These are phyloP conservation scores for Mohoua ochrocephala DNA, from an alignment of 2,113 vertebrate genomes.

Conservation along the genomic window DNA sequence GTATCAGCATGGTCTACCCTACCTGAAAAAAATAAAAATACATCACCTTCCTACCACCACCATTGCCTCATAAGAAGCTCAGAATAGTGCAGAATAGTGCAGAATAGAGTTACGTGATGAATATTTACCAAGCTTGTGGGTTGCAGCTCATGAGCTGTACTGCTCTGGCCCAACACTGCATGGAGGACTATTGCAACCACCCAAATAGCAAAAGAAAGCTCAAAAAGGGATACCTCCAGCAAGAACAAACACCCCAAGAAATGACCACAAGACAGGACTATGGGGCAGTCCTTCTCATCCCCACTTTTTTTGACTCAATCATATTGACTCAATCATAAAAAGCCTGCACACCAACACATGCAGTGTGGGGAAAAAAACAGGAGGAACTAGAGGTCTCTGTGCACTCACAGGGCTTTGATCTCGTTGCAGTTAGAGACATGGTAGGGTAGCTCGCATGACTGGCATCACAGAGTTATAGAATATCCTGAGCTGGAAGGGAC, in stretches of 20 bases:
- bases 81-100: not conserved
- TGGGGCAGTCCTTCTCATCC: not conserved
- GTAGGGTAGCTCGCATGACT: fast-evolving
- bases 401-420: not conserved
- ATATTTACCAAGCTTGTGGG: not conserved
- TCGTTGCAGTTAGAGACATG: not conserved
- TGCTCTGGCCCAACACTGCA: not conserved
- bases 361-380: not conserved
- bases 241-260: not conserved
- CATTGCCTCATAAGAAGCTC: not conserved
- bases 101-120: not conserved
- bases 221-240: not conserved
- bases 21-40: not conserved
- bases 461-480: not conserved
- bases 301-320: too few species aligned
- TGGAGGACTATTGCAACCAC: not conserved
- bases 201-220: not conserved
- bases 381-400: not conserved
- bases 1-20: not conserved
- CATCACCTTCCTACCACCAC: not conserved
- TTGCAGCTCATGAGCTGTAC: not conserved
- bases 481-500: not conserved
- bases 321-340: not conserved
- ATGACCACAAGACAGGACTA: not conserved
- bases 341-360: not conserved